phyloP scores from a whole-genome alignment of 2,888 invertebrate species.

The Opisthograptis luteolata region DNA sequence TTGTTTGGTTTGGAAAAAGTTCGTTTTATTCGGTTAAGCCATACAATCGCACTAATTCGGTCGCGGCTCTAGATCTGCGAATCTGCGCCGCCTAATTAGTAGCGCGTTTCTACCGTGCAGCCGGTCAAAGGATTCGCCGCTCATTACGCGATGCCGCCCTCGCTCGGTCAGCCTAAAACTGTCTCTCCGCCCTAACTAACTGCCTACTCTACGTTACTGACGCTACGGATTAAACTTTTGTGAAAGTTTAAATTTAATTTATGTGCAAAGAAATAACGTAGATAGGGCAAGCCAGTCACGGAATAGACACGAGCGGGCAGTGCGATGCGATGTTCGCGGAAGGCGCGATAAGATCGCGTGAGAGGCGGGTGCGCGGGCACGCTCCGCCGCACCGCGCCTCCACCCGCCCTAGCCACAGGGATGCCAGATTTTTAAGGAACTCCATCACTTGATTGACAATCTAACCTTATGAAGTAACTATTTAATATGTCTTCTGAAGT shows the following conservation, averaged over 20 bases:
- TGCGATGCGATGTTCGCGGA: constrained; percentile 79
- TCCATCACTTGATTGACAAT: not conserved
- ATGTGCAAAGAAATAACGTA: constrained; percentile 58
- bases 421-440: constrained; percentile 37
- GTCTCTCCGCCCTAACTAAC: constrained; percentile 62
- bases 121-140: constrained; percentile 80
- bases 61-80: constrained; percentile 75
- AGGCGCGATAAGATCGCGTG: constrained; percentile 82
- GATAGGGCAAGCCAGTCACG: constrained; percentile 69
- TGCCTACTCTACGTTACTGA: constrained; percentile 44
- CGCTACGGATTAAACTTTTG: constrained; percentile 48
- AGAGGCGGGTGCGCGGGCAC: constrained; percentile 63
- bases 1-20: constrained; percentile 50
- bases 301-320: constrained; percentile 74
- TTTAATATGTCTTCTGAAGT: not conserved
- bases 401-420: constrained; percentile 51
- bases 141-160: constrained; percentile 63
- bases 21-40: constrained; percentile 58
- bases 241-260: constrained; percentile 59
- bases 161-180: constrained; percentile 59
- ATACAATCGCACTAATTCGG: constrained; percentile 75
- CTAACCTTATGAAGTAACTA: not conserved
- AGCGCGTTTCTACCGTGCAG: constrained; percentile 67
- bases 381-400: constrained; percentile 56
- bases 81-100: constrained; percentile 79